phyloP scores from a whole-genome alignment of 2,113 vertebrate genomes.

The Addax nasomaculatus region DNA sequence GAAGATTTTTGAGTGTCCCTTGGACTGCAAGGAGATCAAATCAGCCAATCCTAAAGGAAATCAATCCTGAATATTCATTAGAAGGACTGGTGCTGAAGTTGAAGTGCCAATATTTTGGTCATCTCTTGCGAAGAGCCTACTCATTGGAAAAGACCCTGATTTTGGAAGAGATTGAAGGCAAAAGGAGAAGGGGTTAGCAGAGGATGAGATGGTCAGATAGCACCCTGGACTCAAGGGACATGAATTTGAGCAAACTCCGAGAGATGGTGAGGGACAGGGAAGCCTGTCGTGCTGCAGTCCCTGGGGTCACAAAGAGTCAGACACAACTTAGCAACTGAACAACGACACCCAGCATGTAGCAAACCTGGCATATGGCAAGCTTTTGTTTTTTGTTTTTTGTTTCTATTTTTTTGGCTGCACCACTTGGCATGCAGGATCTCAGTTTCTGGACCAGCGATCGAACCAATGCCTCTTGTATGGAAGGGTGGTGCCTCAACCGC shows the following conservation, averaged over 20 bases:
- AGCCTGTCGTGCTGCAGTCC: background rate
- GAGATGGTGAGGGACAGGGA: background rate
- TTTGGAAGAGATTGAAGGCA: background rate
- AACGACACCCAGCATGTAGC: background rate
- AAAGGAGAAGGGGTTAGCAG: background rate
- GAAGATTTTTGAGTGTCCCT: background rate
- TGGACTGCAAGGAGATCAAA: background rate
- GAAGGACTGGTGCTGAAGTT: background rate
- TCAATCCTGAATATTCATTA: background rate
- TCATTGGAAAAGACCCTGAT: background rate
- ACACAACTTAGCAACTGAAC: background rate
- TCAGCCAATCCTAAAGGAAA: background rate
- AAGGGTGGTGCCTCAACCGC: background rate
- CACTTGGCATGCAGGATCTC: background rate
- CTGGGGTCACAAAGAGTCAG: background rate
- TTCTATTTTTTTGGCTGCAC: background rate
- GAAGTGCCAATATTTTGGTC: background rate
- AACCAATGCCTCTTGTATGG: background rate
- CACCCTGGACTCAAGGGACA: background rate
- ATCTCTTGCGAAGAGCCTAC: background rate
- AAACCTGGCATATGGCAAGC: background rate
- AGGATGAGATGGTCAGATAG: background rate
- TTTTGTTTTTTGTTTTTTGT: background rate
- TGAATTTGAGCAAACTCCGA: background rate
- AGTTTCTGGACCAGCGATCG: fast-evolving